These are phyloP conservation scores for Orthosia gothica DNA, from an alignment of 2,888 invertebrate species.

Conservation along the genomic window DNA sequence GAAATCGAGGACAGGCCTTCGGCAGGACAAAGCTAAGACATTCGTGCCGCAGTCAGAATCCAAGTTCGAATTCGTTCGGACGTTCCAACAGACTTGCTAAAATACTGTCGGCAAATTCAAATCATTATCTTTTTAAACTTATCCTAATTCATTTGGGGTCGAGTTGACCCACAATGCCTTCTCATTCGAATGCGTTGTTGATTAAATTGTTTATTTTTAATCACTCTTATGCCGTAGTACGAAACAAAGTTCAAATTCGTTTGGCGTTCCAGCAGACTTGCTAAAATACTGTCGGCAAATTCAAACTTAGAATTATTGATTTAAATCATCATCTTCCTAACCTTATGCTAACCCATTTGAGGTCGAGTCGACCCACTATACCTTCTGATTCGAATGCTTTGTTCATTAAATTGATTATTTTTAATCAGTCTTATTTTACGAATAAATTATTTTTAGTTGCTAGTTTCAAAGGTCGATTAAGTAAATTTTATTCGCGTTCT, in stretches of 20 bases:
- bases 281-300: no score
- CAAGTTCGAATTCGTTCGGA: constrained; percentile 35
- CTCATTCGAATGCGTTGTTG: not conserved
- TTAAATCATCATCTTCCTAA: no score
- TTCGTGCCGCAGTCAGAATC: constrained; percentile 22
- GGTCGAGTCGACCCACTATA: no score
- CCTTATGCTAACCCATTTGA: no score
- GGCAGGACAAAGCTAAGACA: constrained; percentile 45
- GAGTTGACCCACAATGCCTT: not conserved
- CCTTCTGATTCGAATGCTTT: no score
- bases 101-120: not conserved
- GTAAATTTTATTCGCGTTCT: constrained; percentile 6
- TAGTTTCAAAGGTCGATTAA: not conserved
- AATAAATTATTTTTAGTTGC: not conserved
- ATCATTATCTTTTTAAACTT: not conserved
- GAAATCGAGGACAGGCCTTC: constrained; percentile 30
- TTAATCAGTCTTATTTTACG: no score
- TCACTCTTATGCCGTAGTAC: no score
- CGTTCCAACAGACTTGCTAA: constrained; percentile 16
- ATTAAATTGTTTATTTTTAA: not conserved
- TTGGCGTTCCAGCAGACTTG: no score
- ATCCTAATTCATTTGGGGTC: not conserved
- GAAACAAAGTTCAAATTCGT: no score
- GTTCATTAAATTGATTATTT: no score
- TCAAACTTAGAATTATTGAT: no score